phyloP scores from a whole-genome alignment of 2,113 vertebrate genomes.

The Psilopsiagon aymara region DNA sequence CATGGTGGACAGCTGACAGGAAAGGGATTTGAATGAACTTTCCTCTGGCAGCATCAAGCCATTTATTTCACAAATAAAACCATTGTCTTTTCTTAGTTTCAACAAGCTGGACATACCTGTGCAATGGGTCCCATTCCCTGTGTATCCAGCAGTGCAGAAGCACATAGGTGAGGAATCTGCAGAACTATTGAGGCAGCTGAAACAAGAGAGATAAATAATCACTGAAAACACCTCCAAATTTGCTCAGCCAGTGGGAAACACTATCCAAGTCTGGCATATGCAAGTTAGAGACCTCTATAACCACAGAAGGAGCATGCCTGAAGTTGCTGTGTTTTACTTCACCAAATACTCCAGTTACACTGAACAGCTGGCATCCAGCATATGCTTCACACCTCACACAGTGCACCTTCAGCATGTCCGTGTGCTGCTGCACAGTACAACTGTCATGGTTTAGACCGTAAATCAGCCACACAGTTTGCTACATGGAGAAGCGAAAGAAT shows the following conservation, averaged over 20 bases:
- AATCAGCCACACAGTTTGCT: too few species aligned
- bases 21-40: not conserved
- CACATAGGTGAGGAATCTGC: conserved; percentile 74
- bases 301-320: not conserved
- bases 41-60: not conserved
- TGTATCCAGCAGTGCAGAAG: conserved; percentile 87
- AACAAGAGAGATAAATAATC: conserved; percentile 29
- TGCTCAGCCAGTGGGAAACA: not conserved
- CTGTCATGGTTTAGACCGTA: too few species aligned
- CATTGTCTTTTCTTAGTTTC: not conserved
- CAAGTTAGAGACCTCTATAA: not conserved
- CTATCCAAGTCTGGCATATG: not conserved
- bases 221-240: not conserved
- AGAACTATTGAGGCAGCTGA: conserved; percentile 83
- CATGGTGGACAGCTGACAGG: not conserved
- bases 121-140: conserved; percentile 88
- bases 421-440: not conserved
- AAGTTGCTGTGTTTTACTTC: not conserved
- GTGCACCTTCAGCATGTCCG: not conserved
- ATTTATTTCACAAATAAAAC: not conserved
- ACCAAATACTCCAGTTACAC: not conserved
- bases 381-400: not conserved
- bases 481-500: too few species aligned
- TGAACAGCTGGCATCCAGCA: not conserved
- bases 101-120: conserved; percentile 75